Evolutionary conservation across 2,888 invertebrate genomes (phyloP).

Genomic region (Pristionchus arcanus): DNA sequence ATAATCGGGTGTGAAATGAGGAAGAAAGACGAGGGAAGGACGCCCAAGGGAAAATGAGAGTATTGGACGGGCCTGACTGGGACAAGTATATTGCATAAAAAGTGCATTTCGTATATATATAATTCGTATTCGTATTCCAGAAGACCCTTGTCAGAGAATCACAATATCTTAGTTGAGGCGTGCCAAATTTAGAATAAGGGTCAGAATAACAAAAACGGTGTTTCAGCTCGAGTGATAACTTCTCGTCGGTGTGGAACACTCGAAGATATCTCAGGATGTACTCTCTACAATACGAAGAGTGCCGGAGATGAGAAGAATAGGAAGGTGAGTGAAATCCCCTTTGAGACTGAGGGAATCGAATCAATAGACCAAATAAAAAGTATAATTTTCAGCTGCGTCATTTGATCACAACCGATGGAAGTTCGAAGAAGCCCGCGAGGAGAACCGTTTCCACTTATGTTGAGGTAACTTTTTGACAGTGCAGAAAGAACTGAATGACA

Average conservation of each 20-base stretch:
- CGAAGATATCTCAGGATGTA: slow-evolving; percentile 40
- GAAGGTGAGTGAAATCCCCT: neutral
- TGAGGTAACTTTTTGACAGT: neutral
- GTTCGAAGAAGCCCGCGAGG: neutral
- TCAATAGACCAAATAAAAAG: too few relatives aligned
- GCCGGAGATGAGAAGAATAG: slow-evolving; percentile 32
- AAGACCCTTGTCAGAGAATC: too few relatives aligned
- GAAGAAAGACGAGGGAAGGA: neutral
- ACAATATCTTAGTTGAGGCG: too few relatives aligned
- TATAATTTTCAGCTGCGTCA: slow-evolving; percentile 1
- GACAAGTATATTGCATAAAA: neutral
- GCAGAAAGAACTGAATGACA: neutral
- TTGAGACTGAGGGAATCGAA: neutral
- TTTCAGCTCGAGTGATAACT: slow-evolving; percentile 41
- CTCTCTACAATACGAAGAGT: slow-evolving; percentile 45
- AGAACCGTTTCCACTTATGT: neutral
- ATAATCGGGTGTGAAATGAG: slow-evolving; percentile 42
- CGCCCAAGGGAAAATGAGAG: neutral
- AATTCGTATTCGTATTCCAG: too few relatives aligned
- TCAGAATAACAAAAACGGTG: neutral
- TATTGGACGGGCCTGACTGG: neutral
- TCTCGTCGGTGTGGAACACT: slow-evolving; percentile 30
- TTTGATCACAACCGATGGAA: slow-evolving; percentile 36
- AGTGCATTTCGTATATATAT: neutral
- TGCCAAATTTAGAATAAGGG: neutral